These are phyloP conservation scores for Xiphophorus birchmanni DNA, from an alignment of 2,797 vertebrate genomes.

Conservation along the genomic window DNA sequence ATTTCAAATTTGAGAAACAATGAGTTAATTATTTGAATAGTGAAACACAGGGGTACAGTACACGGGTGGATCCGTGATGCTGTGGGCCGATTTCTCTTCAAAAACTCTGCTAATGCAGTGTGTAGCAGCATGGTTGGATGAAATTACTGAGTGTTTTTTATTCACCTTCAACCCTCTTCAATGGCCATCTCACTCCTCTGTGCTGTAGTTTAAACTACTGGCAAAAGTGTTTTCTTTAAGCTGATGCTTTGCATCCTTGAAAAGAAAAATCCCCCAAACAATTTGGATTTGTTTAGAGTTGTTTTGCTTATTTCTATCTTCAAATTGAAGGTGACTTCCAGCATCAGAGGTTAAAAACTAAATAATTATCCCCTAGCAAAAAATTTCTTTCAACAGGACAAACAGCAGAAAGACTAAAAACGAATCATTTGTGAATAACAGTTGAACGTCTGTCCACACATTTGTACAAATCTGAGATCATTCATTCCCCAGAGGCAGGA, in stretches of 20 bases:
- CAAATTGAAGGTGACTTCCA: background rate
- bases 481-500: background rate
- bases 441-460: background rate
- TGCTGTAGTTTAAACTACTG: background rate
- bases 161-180: background rate
- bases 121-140: background rate
- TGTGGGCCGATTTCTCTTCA: background rate
- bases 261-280: background rate
- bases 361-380: background rate
- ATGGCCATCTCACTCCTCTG: background rate
- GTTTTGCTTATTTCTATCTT: background rate
- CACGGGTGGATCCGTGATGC: background rate
- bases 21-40: background rate
- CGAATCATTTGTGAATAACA: constrained; percentile 1
- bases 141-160: background rate
- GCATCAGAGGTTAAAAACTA: background rate
- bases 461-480: background rate
- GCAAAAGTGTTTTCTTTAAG: background rate
- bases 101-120: background rate
- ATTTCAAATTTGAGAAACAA: background rate
- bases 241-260: background rate
- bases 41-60: no score
- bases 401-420: background rate
- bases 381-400: background rate
- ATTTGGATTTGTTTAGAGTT: background rate